Percentiles rank a stretch among this genome's conserved stretches.
Conservation (phyloP, 2,888 invertebrate species). For the Hydropsyche betteni region DNA sequence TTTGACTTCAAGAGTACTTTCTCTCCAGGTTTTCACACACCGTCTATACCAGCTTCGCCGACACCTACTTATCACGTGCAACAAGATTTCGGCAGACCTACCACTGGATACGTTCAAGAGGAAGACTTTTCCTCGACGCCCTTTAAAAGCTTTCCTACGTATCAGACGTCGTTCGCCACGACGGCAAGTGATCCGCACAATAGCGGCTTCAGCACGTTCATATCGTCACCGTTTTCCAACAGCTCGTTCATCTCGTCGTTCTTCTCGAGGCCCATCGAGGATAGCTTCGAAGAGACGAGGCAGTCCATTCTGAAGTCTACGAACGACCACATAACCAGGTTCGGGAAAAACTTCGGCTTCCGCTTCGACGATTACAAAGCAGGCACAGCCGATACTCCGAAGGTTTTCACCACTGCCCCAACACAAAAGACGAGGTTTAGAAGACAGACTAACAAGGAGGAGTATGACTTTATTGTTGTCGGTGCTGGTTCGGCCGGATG, state of each 20-base stretch:
- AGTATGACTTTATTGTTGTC: slow-evolving; percentile 71
- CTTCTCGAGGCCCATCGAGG: slow-evolving; percentile 23
- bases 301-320: slow-evolving; percentile 37
- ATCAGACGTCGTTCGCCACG: neutral
- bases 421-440: neutral
- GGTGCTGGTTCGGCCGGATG: slow-evolving; percentile 76
- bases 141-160: slow-evolving; percentile 9
- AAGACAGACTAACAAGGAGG: slow-evolving; percentile 54
- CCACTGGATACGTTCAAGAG: neutral
- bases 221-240: slow-evolving; percentile 40
- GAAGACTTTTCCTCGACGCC: neutral
- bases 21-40: neutral
- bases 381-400: neutral
- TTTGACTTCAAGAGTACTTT: neutral
- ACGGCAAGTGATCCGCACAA: slow-evolving; percentile 5
- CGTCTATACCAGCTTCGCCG: neutral
- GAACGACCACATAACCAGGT: slow-evolving; percentile 46
- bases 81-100: neutral
- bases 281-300: slow-evolving; percentile 38
- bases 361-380: slow-evolving; percentile 35
- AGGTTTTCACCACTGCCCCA: neutral
- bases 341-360: slow-evolving; percentile 45
- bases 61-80: neutral
- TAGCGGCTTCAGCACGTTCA: slow-evolving; percentile 26
- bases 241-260: slow-evolving; percentile 36